Percentiles rank a stretch among this genome's conserved stretches.
These are phyloP conservation scores for Stenurella melanura DNA, from an alignment of 2,888 invertebrate species.

Conservation along the genomic window DNA sequence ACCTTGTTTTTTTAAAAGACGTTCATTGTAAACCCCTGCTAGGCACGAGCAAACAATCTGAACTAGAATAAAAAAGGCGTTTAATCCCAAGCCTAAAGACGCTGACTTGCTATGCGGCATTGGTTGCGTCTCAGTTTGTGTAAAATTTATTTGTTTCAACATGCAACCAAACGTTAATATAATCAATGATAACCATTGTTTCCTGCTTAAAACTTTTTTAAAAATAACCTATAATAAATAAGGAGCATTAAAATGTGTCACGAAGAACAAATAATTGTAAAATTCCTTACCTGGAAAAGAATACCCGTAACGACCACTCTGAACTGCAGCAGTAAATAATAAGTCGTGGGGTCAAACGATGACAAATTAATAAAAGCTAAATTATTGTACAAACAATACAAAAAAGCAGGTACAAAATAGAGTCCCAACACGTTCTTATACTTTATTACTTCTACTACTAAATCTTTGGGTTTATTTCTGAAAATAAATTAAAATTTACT, in stretches of 20 bases:
- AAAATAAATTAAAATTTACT: conserved; percentile 24
- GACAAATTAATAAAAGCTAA: conserved; percentile 93
- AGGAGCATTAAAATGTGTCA: neutral
- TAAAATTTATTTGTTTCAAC: conserved; percentile 86
- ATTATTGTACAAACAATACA: conserved; percentile 97
- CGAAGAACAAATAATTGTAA: neutral
- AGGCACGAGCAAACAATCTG: conserved; percentile 94
- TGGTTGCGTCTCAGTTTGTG: conserved; percentile 51
- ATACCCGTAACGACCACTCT: conserved; percentile 94
- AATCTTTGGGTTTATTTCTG: conserved; percentile 77
- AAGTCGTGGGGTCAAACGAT: conserved; percentile 95
- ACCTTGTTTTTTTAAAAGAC: conserved; percentile 90
- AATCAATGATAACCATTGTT: conserved; percentile 93
- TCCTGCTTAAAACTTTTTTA: conserved; percentile 84
- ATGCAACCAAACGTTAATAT: conserved; percentile 92
- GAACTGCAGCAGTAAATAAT: conserved; percentile 91
- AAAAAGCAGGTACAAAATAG: conserved; percentile 92
- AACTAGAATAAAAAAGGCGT: conserved; percentile 80
- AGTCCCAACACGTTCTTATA: conserved; percentile 82
- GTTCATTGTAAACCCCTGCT: conserved; percentile 97
- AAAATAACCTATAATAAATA: conserved; percentile 84
- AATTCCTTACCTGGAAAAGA: conserved; percentile 85
- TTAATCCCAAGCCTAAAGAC: conserved; percentile 76
- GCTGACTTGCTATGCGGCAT: conserved; percentile 67
- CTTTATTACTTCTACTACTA: conserved; percentile 76